Conservation (phyloP, 2,113 vertebrate genomes). For the Sinocyclocheilus anophthalmus region DNA sequence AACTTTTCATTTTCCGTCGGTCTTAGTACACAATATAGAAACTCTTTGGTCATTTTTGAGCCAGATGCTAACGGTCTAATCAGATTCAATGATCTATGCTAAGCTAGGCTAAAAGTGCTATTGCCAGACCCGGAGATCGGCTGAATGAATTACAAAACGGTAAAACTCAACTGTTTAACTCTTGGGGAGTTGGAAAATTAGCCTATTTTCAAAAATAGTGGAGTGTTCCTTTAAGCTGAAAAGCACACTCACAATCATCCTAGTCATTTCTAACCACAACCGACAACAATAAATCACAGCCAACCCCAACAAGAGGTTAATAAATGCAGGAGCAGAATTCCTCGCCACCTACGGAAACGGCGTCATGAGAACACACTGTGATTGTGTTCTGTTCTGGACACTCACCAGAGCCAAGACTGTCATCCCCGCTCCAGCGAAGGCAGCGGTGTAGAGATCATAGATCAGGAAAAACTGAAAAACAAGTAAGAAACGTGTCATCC, state of each 20-base stretch:
- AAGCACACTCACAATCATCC: conserved; percentile 32
- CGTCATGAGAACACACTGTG: conserved; percentile 25
- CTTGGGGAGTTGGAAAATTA: no score
- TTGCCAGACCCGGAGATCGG: no score
- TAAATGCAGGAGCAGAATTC: conserved; percentile 70
- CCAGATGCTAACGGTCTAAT: no score
- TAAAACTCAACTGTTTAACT: no score
- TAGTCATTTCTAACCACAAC: conserved; percentile 55
- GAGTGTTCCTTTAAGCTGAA: conserved; percentile 9
- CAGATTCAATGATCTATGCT: no score
- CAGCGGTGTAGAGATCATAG: conserved; percentile 93
- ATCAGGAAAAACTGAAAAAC: conserved; percentile 88
- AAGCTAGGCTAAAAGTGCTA: no score
- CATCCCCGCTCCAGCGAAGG: conserved; percentile 92
- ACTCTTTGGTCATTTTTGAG: no score
- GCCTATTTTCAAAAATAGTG: no score
- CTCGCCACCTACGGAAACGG: conserved; percentile 63
- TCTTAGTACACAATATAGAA: no score
- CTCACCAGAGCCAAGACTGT: conserved; percentile 97
- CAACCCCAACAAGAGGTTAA: conserved; percentile 60
- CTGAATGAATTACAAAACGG: no score
- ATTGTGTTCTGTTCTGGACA: conserved; percentile 54
- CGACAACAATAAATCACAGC: conserved; percentile 68
- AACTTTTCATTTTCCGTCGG: no score
- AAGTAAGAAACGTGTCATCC: conserved; percentile 31